phyloP scores from a whole-genome alignment of 2,797 vertebrate species.

The Muraenolepis orangiensis region DNA sequence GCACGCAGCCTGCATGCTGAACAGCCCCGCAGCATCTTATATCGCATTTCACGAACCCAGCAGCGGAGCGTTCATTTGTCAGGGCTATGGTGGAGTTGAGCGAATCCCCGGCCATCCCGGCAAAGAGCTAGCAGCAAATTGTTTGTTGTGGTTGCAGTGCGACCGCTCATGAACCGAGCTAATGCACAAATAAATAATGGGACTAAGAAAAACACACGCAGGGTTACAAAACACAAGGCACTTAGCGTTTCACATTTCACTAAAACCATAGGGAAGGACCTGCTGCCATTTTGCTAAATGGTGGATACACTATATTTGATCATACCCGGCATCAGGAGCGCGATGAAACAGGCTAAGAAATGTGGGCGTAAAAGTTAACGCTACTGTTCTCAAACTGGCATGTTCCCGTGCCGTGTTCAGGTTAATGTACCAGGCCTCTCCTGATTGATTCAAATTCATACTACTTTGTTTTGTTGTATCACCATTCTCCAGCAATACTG shows the following conservation, averaged over 20 bases:
- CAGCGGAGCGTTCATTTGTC: conserved; percentile 36
- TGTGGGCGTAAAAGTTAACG: too few relatives aligned
- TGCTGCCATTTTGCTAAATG: not conserved
- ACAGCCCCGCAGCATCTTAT: conserved; percentile 32
- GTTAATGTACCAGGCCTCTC: not conserved
- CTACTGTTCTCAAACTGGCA: too few relatives aligned
- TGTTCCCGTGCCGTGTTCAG: too few relatives aligned
- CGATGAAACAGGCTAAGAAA: too few relatives aligned
- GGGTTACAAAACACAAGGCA: not conserved
- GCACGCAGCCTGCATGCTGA: conserved; percentile 32
- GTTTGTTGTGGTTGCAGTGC: not conserved
- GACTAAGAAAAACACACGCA: not conserved
- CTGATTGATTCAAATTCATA: not conserved
- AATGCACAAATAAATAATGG: not conserved
- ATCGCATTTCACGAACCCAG: conserved; percentile 32
- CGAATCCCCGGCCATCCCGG: not conserved
- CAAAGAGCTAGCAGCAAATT: not conserved
- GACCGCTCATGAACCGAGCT: not conserved
- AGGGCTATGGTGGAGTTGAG: conserved; percentile 31
- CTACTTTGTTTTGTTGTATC: not conserved
- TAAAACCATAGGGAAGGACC: not conserved
- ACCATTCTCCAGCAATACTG: too few relatives aligned
- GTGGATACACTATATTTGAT: not conserved
- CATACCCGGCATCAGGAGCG: too few relatives aligned
- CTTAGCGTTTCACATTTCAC: not conserved